Evolutionary conservation across 2,888 invertebrate genomes (phyloP), one percentile per base, ranked within the genome.

Genomic region (Galerucella pusilla): DNA sequence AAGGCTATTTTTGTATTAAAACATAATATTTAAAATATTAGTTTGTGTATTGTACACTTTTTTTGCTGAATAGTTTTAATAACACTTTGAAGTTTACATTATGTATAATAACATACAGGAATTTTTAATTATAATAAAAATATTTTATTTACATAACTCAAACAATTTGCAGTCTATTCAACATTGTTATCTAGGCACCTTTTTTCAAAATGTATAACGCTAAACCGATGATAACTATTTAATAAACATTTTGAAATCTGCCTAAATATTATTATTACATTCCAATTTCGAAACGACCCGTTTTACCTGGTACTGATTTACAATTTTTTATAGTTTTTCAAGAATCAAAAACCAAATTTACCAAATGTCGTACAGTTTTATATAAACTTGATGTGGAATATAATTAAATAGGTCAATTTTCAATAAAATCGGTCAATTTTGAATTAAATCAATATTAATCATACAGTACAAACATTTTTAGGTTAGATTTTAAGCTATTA

Each of bases 91-190:
- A n/a, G 52, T 52, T n/a, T 7, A 52, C n/a, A 52, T n/a, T 9
- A 4, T 52, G 52, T 52, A n/a, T 52, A 52, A 49, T 49, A 49
- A 52, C n/a, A 52, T 52, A 52, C n/a, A 52, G n/a, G 35, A 42
- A 42, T 42, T 42, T 42, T 42, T n/a, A 52, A n/a, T 52, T 14
- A 52, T 5, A 52, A 52, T 52, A n/a, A 14, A 52, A 52, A 52
- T 42, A 42, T 63, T 12, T 28, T 63, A 63, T 63, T 63, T 63
- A 63, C 63, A 63, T 42, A n/a, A 35, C n/a, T 42, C 14, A 61
- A 42, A 63, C 42, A 63, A 63, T 63, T 42, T 63, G 45, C 63
- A 63, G 35, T 35, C 42, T 63, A 61, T 28, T 61, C 14, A 61
- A 61, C 61, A 25, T 42, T 42, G 7, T 42, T 9, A 42, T 42